These are phyloP conservation scores for Acanthosepion esculentum DNA, from an alignment of 2,888 invertebrate species.

Conservation along the genomic window DNA sequence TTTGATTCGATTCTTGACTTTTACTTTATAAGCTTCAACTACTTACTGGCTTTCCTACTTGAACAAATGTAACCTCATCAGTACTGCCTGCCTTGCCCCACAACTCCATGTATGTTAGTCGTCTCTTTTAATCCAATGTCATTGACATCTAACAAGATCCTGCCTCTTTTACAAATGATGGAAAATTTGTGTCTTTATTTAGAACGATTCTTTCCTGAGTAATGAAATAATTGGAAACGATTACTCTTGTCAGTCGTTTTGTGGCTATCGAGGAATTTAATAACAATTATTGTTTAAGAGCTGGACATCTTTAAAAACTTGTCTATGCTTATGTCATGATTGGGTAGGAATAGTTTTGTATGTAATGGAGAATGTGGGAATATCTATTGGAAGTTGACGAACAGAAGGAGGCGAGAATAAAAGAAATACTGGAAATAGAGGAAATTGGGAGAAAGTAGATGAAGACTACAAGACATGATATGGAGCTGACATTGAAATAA, in stretches of 20 bases:
- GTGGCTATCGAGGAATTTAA: constrained; percentile 9
- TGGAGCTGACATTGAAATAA: too few species aligned
- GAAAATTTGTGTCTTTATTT: background rate
- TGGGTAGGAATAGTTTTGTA: background rate
- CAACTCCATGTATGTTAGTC: background rate
- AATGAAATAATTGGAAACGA: constrained; percentile 17
- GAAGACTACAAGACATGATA: background rate
- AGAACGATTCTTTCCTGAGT: background rate
- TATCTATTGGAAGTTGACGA: background rate
- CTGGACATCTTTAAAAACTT: constrained; percentile 2
- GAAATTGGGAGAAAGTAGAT: background rate
- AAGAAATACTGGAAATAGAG: background rate
- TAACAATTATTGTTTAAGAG: background rate
- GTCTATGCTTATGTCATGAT: background rate
- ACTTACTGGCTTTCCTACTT: background rate
- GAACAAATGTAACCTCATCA: background rate
- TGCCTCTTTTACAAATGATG: background rate
- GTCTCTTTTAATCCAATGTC: background rate
- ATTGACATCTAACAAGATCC: background rate
- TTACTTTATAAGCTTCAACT: background rate
- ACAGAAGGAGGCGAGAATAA: background rate
- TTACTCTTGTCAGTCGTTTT: background rate
- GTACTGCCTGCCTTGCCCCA: background rate
- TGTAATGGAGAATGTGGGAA: background rate
- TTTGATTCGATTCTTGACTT: background rate